Percentiles rank a stretch among this genome's conserved stretches.
Evolutionary conservation across 2,113 vertebrate species (phyloP).

Genomic region (Rhinopomastus cyanomelas): DNA sequence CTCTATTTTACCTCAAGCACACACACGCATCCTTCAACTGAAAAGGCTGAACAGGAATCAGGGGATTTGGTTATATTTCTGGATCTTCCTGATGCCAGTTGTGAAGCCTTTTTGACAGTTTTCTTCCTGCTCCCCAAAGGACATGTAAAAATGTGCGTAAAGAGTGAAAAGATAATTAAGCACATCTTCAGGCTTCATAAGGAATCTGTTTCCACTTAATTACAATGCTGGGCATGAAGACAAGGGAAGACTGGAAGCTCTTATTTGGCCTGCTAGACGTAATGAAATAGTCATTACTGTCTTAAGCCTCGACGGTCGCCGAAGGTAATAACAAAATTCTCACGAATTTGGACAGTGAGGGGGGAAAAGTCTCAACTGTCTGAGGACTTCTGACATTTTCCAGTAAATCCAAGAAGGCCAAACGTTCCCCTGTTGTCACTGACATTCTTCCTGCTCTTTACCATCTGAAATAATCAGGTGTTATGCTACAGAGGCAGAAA

Average conservation of each 20-base stretch:
- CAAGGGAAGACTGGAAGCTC: not conserved
- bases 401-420: not conserved
- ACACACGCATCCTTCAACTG: not conserved
- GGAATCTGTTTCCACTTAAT: not conserved
- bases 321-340: not conserved
- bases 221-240: not conserved
- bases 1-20: not conserved
- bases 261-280: not conserved
- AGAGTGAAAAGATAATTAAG: not conserved
- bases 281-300: not conserved
- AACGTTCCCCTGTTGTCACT: not conserved
- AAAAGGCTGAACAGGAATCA: not conserved
- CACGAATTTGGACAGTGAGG: not conserved
- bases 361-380: not conserved
- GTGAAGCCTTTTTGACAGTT: not conserved
- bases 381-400: constrained; percentile 30
- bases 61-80: not conserved
- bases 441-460: constrained; percentile 21
- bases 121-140: not conserved
- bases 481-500: constrained; percentile 23
- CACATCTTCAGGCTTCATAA: not conserved
- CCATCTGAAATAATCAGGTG: constrained; percentile 26
- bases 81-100: not conserved
- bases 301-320: not conserved
- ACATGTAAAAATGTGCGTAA: not conserved